Evolutionary conservation across 2,888 invertebrate species (phyloP), one percentile per base, ranked within the genome.

Genomic region (Tanytarsus gracilentus): DNA sequence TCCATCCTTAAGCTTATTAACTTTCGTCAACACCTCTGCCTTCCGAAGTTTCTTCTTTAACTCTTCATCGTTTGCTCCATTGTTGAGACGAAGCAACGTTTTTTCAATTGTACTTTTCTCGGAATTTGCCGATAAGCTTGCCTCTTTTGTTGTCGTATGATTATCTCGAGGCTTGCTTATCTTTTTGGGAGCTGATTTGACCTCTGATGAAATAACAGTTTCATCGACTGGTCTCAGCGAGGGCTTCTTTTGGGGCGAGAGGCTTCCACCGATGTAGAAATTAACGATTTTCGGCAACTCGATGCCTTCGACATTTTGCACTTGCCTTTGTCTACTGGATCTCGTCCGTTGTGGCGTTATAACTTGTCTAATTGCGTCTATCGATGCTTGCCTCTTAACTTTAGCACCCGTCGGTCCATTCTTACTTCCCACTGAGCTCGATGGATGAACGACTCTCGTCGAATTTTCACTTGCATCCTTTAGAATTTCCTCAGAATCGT

Each of bases 1-100:
- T 63, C 83, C 81, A 63, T 83, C 80, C 61, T 83, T 83, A 40
- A 87, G 79, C 40, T 81, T 78, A 6, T 79, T 78, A 25, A 88
- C 78, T 1, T 81, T 80, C 4, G 84, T 84, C 68, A 80, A 83
- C 4, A 88, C 69, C 68, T 88, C 86, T 52, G 80, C 79, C 65
- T 81, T 78, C 52, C 78, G 77, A 63, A 89, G 73, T 69, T 79
- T 85, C 61, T 78, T 79, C 68, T 81, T 82, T 9, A 89, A 81
- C 65, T 88, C 85, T 25, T 81, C 82, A 53, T 87, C 75, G 64
- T 80, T 82, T 44, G 86, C 72, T 63, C 86, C 83, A 66, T 81
- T 77, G 7, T 76, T 77, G 5, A 78, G 76, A 5, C 75, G 68
- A 61, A 44, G 21, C 9, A 14, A 1, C 7, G 48, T 58, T 18